Percentiles rank a stretch among this genome's conserved stretches.
These are phyloP conservation scores for Ascaphus truei DNA, from an alignment of 2,113 vertebrate species.

Conservation along the genomic window DNA sequence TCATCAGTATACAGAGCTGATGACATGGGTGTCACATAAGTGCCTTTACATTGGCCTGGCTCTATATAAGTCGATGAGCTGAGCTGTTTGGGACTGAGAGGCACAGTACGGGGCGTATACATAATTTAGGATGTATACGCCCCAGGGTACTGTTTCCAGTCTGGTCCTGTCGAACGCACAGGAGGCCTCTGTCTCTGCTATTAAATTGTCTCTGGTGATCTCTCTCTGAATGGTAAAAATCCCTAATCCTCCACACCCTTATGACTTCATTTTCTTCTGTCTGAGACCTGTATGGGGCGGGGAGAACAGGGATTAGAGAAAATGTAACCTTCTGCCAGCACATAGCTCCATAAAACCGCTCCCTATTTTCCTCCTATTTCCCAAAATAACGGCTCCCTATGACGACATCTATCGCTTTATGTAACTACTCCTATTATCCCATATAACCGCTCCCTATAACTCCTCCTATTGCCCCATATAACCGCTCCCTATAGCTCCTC, in stretches of 20 bases:
- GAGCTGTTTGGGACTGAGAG: no score
- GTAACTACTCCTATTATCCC: no score
- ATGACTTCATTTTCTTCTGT: constrained; percentile 16
- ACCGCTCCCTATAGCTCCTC: no score
- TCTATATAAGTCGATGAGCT: no score
- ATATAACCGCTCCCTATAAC: no score
- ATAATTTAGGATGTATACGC: constrained; percentile 2
- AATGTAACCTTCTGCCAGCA: background rate
- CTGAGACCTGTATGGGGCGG: constrained; percentile 1
- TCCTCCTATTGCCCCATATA: no score
- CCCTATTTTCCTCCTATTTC: no score
- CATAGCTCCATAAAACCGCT: no score
- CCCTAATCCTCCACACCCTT: constrained; percentile 6
- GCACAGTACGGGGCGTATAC: background rate
- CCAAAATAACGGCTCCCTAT: no score
- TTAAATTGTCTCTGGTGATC: constrained; percentile 12
- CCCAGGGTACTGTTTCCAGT: constrained; percentile 9
- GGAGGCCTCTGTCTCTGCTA: background rate
- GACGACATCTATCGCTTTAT: no score
- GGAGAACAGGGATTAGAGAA: background rate
- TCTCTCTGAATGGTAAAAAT: constrained; percentile 27
- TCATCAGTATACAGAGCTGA: background rate
- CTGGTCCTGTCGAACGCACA: constrained; percentile 6
- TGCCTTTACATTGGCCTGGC: no score
- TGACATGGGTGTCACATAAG: background rate